Base-by-base conservation (phyloP, 2,888 invertebrate species). In the Clepsis dumicolana region DNA sequence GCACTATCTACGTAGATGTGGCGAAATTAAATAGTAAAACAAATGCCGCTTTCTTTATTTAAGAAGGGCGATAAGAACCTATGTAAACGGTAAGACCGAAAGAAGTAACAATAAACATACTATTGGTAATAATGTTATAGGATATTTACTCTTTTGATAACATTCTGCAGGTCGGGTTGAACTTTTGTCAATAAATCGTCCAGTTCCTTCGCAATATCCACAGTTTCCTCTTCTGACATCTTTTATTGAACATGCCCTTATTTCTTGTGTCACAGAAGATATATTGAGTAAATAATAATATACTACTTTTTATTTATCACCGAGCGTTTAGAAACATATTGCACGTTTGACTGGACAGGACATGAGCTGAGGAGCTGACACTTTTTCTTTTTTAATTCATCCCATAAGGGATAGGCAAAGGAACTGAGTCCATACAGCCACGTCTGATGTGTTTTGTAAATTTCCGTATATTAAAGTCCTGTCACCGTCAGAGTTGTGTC, bases 91-190 rank as follows among this genome's bases (percentile, higher is more conserved):
- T 41, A 0, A 18, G 18, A 18, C 44, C 44, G 18, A 44, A 44
- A 44, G 7, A 48, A 48, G 3, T 18, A 48, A 3, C 3, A 48
- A 3, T 10, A 12, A 48, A 48, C 21, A 44, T 14, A 60, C 44
- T 48, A n/a, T 10, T 50, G 27, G 50, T 29, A 54, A 56, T 29
- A 64, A 50, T 24, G 48, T 64, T 60, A 57, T 61, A 60, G 57
- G 71, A 77, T 84, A 88, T 88, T 92, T 88, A 95, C 95, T 86
- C 95, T 88, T 85, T 94, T 94, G 78, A 95, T 91, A 88, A 94
- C 94, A 80, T 94, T 94, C 84, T 94, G 94, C 70, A 95, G 88
- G 77, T 94, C 90, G 2, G 94, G 94, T 73, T 94, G 94, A 27
- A 94, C 91, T 78, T 89, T 89, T 16, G 90, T 87, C 70, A 95